Percentiles rank a stretch among this genome's conserved stretches.
Evolutionary conservation across 2,888 invertebrate genomes (phyloP).

Genomic region (Scaptomyza caliginosa): DNA sequence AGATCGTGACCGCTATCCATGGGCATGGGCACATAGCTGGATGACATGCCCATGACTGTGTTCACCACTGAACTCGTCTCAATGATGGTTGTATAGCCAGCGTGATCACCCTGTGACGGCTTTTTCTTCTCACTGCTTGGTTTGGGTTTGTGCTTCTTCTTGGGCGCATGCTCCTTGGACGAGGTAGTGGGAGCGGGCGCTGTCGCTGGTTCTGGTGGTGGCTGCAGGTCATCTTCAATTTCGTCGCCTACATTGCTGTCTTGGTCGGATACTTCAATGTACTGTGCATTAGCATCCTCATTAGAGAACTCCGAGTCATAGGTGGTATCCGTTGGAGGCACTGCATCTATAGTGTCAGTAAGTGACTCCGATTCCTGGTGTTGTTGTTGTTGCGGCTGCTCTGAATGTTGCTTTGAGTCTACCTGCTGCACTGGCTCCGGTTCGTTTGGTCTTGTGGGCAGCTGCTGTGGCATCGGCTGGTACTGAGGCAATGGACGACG

Average conservation of each 20-base stretch:
- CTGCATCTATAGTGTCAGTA: constrained; percentile 35
- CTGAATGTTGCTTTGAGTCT: constrained; percentile 13
- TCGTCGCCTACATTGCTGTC: constrained; percentile 56
- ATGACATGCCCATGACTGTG: constrained; percentile 74
- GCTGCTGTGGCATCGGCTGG: constrained; percentile 85
- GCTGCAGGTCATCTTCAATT: constrained; percentile 57
- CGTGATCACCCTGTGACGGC: constrained; percentile 20
- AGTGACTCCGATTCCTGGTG: constrained; percentile 10
- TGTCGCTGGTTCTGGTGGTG: constrained; percentile 32
- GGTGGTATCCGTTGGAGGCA: constrained; percentile 73
- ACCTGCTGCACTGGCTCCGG: constrained; percentile 14
- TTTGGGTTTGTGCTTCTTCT: constrained; percentile 81
- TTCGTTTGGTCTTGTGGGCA: constrained; percentile 53
- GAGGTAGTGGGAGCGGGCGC: constrained; percentile 30
- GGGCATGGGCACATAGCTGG: constrained; percentile 78
- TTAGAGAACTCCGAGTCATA: constrained; percentile 81
- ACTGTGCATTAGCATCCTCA: constrained; percentile 79
- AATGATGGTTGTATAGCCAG: constrained; percentile 73
- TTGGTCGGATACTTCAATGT: constrained; percentile 81
- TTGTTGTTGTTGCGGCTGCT: constrained; percentile 14
- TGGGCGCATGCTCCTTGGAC: constrained; percentile 80
- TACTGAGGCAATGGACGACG: constrained; percentile 87
- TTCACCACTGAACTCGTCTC: constrained; percentile 81
- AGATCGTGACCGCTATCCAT: constrained; percentile 70
- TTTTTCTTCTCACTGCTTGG: constrained; percentile 75